Base-by-base conservation (phyloP, 2,888 invertebrate genomes). In the Ormyrus pomaceus region DNA sequence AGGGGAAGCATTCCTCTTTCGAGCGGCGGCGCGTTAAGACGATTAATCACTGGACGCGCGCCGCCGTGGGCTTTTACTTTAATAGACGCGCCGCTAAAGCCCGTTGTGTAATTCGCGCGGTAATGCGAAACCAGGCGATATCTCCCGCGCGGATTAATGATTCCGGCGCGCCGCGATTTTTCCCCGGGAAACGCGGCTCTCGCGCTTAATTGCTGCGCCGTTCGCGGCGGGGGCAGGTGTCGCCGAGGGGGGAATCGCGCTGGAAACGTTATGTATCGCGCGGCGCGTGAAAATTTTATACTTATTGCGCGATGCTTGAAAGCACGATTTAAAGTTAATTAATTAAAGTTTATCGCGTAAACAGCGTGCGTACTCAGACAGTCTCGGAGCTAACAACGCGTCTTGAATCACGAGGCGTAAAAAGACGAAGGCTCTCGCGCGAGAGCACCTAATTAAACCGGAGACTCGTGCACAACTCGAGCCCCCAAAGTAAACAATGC, bases 21-120 rank as follows among this genome's bases (percentile, higher is more conserved):
- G 45, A 58, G 74, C 34, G 51, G 50, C 65, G 34, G 34, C 34
- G 34, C 34, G 34, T 34, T 34, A 34, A 34, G 34, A 34, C 34
- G 75, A 80, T 80, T 76, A 75, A 76, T 80, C 80, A 80, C 80
- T 64, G 71, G 61, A 62, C 62, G 61, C 59, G 79, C 58, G 61
- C 45, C 59, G 46, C 34, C n/a, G 46, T 19, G n/a, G 8, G 72
- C 74, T 79, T 79, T 74, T 79, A 74, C 74, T 74, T 69, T 69
- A 69, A 69, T 79, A 74, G 79, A 65, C 80, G 69, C 55, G 50
- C 9, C 53, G 56, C 34, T 34, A 34, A 34, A 34, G 34, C 34
- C 34, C 71, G 74, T 80, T 80, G 80, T 71, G 76, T 80, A 72
- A 80, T 80, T 70, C 71, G 59, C 64, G 58, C 5, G 13, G n/a